Evolutionary conservation across 2,888 invertebrate genomes (phyloP).

Genomic region (Oscheius sp.): DNA sequence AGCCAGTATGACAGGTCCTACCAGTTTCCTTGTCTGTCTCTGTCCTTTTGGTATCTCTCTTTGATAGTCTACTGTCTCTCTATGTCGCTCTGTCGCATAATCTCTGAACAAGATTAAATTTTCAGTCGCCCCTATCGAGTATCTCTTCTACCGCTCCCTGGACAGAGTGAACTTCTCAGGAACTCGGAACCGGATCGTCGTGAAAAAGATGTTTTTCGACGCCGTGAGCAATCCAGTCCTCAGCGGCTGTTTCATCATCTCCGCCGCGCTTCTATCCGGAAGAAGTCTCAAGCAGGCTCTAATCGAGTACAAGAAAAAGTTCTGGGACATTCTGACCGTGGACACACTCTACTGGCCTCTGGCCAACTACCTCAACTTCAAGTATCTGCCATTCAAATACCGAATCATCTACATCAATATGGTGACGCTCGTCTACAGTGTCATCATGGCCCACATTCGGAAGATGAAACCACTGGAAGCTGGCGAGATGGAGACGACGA

Average conservation of each 20-base stretch:
- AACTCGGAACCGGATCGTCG: slow-evolving; percentile 7
- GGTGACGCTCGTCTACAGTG: slow-evolving; percentile 15
- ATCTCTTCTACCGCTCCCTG: slow-evolving; percentile 13
- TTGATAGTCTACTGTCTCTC: too few species aligned
- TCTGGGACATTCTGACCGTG: slow-evolving; percentile 19
- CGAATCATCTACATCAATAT: slow-evolving; percentile 25
- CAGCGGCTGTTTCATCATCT: slow-evolving; percentile 19
- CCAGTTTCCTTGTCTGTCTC: too few species aligned
- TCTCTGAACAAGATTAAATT: too few species aligned
- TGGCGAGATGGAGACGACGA: background rate
- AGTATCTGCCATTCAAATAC: slow-evolving; percentile 21
- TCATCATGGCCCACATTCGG: slow-evolving; percentile 26
- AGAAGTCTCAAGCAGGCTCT: slow-evolving; percentile 5
- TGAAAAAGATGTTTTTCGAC: slow-evolving; percentile 31
- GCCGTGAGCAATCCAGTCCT: slow-evolving; percentile 15
- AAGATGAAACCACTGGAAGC: slow-evolving; percentile 16
- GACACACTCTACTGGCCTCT: slow-evolving; percentile 18
- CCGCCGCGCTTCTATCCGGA: slow-evolving; percentile 16
- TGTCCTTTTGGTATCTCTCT: too few species aligned
- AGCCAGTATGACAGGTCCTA: background rate
- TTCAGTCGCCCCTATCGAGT: slow-evolving; percentile 8
- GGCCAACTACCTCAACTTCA: slow-evolving; percentile 27
- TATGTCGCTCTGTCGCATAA: too few species aligned
- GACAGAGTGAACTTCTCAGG: slow-evolving; percentile 17
- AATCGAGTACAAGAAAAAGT: slow-evolving; percentile 24